A percentile compares a stretch with the other conserved stretches of the same genome.
Conservation (phyloP, 1,140 invertebrate species). For the Drosophila mojavensis region DNA sequence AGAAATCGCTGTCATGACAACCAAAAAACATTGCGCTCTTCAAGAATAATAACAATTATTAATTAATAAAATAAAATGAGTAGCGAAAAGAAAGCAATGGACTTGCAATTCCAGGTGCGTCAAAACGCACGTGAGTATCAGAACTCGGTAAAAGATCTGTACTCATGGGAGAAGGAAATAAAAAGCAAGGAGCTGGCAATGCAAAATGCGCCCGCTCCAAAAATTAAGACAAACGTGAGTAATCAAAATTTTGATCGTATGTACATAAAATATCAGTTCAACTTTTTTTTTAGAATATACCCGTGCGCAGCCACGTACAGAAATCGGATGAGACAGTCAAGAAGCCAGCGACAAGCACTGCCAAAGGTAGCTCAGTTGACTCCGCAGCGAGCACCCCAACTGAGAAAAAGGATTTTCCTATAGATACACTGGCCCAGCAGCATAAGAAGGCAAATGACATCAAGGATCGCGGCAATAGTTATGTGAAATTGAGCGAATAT, state of each 20-base stretch:
- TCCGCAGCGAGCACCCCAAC: conserved; percentile 60
- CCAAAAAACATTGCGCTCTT: conserved; percentile 35
- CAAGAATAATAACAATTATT: conserved; percentile 41
- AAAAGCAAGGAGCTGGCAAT: conserved; percentile 90
- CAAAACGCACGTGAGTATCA: conserved; percentile 90
- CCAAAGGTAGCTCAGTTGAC: conserved; percentile 19
- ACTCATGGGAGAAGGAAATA: conserved; percentile 93
- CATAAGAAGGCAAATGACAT: conserved; percentile 83
- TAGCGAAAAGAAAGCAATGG: conserved; percentile 84
- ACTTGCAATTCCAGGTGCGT: conserved; percentile 88
- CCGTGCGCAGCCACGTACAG: conserved; percentile 61
- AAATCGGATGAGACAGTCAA: conserved; percentile 6
- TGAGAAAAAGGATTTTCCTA: conserved; percentile 67
- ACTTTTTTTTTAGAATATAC: conserved; percentile 36
- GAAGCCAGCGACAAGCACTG: background rate
- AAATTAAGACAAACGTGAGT: conserved; percentile 48
- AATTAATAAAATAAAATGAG: conserved; percentile 47
- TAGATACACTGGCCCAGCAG: conserved; percentile 73
- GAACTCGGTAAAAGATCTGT: conserved; percentile 90
- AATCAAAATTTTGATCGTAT: conserved; percentile 1
- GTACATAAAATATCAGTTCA: background rate
- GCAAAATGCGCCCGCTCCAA: conserved; percentile 47
- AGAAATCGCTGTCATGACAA: conserved; percentile 43
- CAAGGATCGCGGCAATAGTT: conserved; percentile 90
- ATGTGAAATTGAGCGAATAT: conserved; percentile 91